Conservation (phyloP, 2,113 vertebrate species). For the Semnopithecus entellus region DNA sequence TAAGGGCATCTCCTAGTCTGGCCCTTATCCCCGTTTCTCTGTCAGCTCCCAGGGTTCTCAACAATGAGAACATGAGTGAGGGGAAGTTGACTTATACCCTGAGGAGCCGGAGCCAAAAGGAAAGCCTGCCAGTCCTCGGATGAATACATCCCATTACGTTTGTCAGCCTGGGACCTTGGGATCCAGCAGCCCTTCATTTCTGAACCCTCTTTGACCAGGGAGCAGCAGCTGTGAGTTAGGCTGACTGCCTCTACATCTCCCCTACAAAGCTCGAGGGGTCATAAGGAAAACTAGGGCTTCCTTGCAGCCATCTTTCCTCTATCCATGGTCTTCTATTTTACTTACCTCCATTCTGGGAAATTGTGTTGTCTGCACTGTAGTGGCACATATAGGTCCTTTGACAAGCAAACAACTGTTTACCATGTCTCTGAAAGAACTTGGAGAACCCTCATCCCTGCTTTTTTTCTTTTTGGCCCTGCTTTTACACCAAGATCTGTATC, state of each 20-base stretch:
- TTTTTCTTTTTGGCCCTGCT: background rate
- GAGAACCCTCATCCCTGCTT: background rate
- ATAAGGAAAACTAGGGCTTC: background rate
- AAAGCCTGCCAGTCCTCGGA: background rate
- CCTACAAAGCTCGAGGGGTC: background rate
- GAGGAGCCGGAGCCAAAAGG: background rate
- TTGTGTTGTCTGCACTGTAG: background rate
- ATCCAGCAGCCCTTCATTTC: background rate
- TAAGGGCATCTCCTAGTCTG: background rate
- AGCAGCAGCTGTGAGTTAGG: background rate
- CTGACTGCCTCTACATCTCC: background rate
- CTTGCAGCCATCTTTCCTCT: background rate
- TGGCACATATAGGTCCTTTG: background rate
- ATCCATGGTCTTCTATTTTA: background rate
- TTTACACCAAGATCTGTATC: background rate
- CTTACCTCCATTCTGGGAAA: background rate
- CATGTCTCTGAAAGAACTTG: background rate
- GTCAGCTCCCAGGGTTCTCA: background rate
- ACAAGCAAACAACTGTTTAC: background rate
- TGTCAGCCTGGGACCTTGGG: background rate
- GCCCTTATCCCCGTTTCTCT: background rate
- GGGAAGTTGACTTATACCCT: background rate
- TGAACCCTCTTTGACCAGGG: background rate
- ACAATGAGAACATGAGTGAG: background rate
- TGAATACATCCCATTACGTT: background rate